Conservation (phyloP, 2,888 invertebrate species). For the Melanargia galathea region DNA sequence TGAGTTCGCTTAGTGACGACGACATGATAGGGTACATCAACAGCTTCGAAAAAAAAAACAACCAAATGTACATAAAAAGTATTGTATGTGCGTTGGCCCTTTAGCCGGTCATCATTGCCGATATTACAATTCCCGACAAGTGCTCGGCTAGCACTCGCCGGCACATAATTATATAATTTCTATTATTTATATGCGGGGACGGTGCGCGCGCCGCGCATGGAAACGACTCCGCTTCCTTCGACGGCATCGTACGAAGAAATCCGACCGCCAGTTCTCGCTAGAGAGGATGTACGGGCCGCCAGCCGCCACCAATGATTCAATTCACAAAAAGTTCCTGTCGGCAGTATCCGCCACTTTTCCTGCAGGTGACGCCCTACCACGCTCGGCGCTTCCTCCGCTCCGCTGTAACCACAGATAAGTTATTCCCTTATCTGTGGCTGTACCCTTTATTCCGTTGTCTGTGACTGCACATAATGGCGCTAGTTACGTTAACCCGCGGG, state of each 20-base stretch:
- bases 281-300: constrained; percentile 70
- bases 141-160: constrained; percentile 61
- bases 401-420: constrained; percentile 52
- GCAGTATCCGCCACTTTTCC: constrained; percentile 60
- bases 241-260: constrained; percentile 63
- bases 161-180: constrained; percentile 80
- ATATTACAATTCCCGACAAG: constrained; percentile 70
- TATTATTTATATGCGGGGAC: constrained; percentile 79
- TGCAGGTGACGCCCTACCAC: constrained; percentile 54
- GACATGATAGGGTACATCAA: no score
- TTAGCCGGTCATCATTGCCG: constrained; percentile 50
- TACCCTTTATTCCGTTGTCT: no score
- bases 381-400: constrained; percentile 69
- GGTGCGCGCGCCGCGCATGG: constrained; percentile 62
- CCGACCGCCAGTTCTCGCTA: constrained; percentile 64
- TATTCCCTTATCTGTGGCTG: constrained; percentile 49
- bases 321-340: constrained; percentile 73
- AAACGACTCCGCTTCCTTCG: constrained; percentile 70
- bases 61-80: not conserved
- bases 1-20: no score
- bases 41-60: not conserved
- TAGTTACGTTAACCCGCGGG: no score
- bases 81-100: not conserved
- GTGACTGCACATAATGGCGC: no score
- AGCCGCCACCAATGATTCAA: constrained; percentile 61